Evolutionary conservation across 1,140 invertebrate species (phyloP), one percentile per base, ranked within the genome.

Genomic region (Elymnias hypermnestra): DNA sequence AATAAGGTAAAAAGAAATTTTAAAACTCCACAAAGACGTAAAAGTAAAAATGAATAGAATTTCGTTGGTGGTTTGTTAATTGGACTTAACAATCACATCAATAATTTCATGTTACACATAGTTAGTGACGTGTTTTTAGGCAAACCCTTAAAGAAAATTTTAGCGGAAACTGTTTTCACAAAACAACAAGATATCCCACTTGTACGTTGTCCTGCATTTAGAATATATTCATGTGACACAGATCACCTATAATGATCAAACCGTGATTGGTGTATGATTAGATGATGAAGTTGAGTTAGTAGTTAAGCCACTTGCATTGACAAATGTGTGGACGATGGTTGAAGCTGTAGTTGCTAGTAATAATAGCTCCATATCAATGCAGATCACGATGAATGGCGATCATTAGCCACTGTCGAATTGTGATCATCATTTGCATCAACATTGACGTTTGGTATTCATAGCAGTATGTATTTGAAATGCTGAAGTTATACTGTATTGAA

Each of bases 311-410:
- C 44, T 54, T 53, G 43, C 56, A 63, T 54, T 70, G 70, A 70
- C 57, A 60, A 63, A 72, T 62, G 56, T 63, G 35, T 53, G 52
- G 59, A 46, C 44, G 50, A 65, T 57, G 48, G 60, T 15, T 14
- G 47, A 67, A 47, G 54, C 66, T 70, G 71, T 74, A 67, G 53
- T 62, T 46, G 31, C 54, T 28, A 53, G 60, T 63, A 77, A 72
- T 75, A 73, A 75, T 73, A 74, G 54, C 55, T 66, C 56, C 54
- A 57, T 63, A 71, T 78, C 68, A 72, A 68, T 67, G 63, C 63
- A 67, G 64, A 81, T 76, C 56, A 69, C 67, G 62, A 82, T 82
- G 74, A 78, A 82, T 82, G 63, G 65, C 49, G 47, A 63, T 72
- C 69, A 82, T 82, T 79, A 78, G 59, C 63, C 50, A 44, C 25